Evolutionary conservation across 1,140 invertebrate species (phyloP).

Genomic region (Trichonephila clavipes): DNA sequence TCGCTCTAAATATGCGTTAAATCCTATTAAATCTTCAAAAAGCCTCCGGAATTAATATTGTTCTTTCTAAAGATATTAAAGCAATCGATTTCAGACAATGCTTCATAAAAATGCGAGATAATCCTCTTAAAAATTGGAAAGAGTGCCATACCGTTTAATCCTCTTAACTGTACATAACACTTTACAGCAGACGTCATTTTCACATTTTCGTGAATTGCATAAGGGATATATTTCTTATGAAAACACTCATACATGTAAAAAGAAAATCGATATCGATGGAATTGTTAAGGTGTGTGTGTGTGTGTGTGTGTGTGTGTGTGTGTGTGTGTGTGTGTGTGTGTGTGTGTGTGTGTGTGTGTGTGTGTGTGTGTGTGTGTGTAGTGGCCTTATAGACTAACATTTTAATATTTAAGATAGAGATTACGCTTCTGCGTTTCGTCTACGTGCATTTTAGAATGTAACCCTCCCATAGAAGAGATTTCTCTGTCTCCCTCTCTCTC

Average conservation of each 20-base stretch:
- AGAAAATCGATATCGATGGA: background rate
- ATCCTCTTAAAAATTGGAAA: constrained; percentile 26
- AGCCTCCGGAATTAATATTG: background rate
- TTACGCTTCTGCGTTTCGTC: too few species aligned
- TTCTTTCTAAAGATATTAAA: background rate
- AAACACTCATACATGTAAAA: background rate
- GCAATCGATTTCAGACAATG: background rate
- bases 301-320: background rate
- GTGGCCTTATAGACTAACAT: too few species aligned
- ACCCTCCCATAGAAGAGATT: too few species aligned
- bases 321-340: too few species aligned
- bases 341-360: too few species aligned
- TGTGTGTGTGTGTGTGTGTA: too few species aligned
- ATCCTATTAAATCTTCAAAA: background rate
- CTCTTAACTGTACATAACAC: background rate
- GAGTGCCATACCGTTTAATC: background rate
- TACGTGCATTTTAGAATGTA: too few species aligned
- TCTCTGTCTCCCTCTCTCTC: too few species aligned
- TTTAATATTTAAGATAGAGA: too few species aligned
- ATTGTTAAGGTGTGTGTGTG: too few species aligned
- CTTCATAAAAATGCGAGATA: background rate
- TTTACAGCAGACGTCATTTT: background rate
- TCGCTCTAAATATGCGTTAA: background rate
- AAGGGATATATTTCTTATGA: background rate
- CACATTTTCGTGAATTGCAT: too few species aligned